Percentiles rank a stretch among this genome's conserved stretches.
These are phyloP conservation scores for Saccopteryx leptura DNA, from an alignment of 2,113 vertebrate genomes.

Conservation along the genomic window DNA sequence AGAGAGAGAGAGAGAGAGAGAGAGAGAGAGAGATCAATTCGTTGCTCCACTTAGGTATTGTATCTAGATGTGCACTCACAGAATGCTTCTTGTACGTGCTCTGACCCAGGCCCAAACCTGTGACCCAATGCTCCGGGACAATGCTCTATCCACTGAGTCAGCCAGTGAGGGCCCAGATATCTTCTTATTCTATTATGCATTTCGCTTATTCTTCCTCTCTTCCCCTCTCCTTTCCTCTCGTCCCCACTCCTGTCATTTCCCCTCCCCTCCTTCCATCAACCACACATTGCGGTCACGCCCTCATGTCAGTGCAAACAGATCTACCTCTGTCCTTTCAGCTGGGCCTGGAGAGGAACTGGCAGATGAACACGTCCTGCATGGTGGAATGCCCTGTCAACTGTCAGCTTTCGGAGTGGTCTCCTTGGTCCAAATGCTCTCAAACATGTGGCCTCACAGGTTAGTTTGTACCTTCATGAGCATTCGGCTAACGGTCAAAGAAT, in stretches of 20 bases:
- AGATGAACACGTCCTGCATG: slow-evolving; percentile 95
- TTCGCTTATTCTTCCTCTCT: background rate
- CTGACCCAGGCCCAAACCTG: too few species aligned
- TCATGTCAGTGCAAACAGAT: background rate
- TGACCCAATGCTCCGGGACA: too few species aligned
- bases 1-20: too few species aligned
- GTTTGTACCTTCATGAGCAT: slow-evolving; percentile 65
- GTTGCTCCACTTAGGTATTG: too few species aligned
- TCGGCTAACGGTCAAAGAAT: background rate
- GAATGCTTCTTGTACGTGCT: too few species aligned
- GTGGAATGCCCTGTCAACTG: slow-evolving; percentile 99
- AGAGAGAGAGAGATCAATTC: too few species aligned
- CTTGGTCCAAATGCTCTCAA: slow-evolving; percentile 96
- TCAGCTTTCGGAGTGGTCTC: slow-evolving; percentile 97
- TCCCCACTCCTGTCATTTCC: background rate
- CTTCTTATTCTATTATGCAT: background rate
- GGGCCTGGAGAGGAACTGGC: slow-evolving; percentile 95
- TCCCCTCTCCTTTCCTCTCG: background rate
- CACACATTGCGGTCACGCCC: rapidly evolving
- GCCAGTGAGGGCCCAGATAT: background rate
- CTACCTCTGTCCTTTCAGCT: slow-evolving; percentile 88
- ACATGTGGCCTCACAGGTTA: slow-evolving; percentile 96
- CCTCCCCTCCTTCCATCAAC: background rate
- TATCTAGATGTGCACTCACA: too few species aligned
- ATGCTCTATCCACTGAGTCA: too few species aligned